Base-by-base conservation (phyloP, 2,888 invertebrate genomes). In the Pyrrhosoma nymphula region DNA sequence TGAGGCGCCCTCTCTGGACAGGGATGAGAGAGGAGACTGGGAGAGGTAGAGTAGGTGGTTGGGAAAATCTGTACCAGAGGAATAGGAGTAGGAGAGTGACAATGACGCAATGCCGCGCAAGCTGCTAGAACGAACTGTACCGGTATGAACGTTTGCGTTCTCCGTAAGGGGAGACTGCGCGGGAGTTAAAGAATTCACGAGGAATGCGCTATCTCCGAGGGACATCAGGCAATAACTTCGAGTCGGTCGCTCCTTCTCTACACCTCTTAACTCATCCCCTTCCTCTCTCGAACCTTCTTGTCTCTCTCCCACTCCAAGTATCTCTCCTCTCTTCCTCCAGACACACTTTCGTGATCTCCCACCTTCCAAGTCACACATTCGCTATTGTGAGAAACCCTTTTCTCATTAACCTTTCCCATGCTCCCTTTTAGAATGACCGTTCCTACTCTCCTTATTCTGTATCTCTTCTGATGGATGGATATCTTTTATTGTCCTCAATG, bases 171-270 rank as follows among this genome's bases (percentile, higher is more conserved):
- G 12, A 35, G 35, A 30, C 82, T 30, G 35, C 16, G 12, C 30
- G 82, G 82, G 82, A 35, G 6, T 30, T 3, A 35, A 82, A 18
- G 18, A 82, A 35, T 35, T 35, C 14, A 30, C 26, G 82, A 16
- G 2, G 35, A 82, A 30, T 14, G 82, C 47, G 47, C 69, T 69
- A 93, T 93, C 93, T 69, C 47, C 18, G 47, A 16, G 69, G 93
- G 93, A 93, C 75, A 93, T 93, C 93, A 47, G 47, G 63, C 91
- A 56, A 23, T 63, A 93, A 93, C 55, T 69, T 82, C 18, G 93
- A 69, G 93, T 47, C 47, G 20, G 56, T 56, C 47, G n/a, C 56
- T 26, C 35, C 89, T n/a, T 55, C 89, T 89, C 89, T 55, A 55
- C 82, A 82, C 35, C 82, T 35, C 82, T 18, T 82, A 30, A 82